phyloP scores from a whole-genome alignment of 2,113 vertebrate genomes.

The Bufo bufo region DNA sequence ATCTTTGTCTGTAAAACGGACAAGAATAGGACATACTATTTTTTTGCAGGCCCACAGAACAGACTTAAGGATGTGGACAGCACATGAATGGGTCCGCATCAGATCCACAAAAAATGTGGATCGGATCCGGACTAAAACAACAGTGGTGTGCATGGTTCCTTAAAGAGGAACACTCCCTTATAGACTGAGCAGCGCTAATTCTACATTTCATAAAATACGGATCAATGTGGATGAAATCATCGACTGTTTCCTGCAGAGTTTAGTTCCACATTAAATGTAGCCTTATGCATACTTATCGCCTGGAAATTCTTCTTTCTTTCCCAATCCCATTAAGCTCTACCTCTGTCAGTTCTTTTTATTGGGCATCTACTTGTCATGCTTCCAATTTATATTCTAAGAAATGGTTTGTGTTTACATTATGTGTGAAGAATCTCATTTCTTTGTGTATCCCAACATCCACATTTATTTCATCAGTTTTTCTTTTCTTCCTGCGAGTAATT shows the following conservation, averaged over 20 bases:
- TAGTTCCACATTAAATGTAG: neutral
- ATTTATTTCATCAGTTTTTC: conserved; percentile 37
- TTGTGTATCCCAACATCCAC: neutral
- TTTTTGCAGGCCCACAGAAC: too few species aligned
- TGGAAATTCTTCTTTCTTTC: neutral
- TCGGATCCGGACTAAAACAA: too few species aligned
- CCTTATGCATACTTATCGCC: neutral
- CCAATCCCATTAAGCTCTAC: neutral
- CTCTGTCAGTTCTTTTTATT: neutral
- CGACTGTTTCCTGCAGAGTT: neutral
- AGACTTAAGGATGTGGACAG: too few species aligned
- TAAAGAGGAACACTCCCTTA: too few species aligned
- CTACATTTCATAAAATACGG: neutral
- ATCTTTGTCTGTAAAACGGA: too few species aligned
- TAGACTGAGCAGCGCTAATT: neutral
- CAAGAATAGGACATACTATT: too few species aligned
- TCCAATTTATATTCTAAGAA: conserved; percentile 25
- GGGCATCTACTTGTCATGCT: neutral
- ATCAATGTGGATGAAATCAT: neutral
- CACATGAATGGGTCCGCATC: too few species aligned
- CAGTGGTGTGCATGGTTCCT: too few species aligned
- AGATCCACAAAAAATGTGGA: too few species aligned
- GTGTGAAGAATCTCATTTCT: conserved; percentile 31
- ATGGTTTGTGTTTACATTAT: conserved; percentile 5
- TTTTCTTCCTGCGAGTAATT: conserved; percentile 1